Conservation (phyloP, 2,888 invertebrate species). For the Mylabris sibirica region DNA sequence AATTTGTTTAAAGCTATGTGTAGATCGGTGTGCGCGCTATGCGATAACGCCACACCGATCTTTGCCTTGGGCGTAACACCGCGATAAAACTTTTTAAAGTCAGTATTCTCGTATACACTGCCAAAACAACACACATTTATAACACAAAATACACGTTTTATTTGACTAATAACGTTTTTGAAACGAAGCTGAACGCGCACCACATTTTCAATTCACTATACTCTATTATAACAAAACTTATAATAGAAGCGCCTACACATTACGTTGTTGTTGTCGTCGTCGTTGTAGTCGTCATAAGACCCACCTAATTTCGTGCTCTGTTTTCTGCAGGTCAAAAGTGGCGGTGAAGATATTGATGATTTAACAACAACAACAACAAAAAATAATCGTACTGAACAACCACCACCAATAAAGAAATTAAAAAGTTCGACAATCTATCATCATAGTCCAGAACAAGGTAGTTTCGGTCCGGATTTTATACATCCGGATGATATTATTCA, state of each 20-base stretch:
- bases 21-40: slow-evolving; percentile 31
- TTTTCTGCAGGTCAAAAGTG: slow-evolving; percentile 26
- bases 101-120: slow-evolving; percentile 35
- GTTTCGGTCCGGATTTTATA: slow-evolving; percentile 63
- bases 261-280: no score
- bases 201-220: slow-evolving; percentile 9
- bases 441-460: slow-evolving; percentile 42
- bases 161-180: neutral
- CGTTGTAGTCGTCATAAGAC: slow-evolving; percentile 1
- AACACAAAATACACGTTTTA: neutral
- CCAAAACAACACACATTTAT: slow-evolving; percentile 14
- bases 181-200: slow-evolving; percentile 22
- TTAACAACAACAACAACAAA: slow-evolving; percentile 47
- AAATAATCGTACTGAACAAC: slow-evolving; percentile 46
- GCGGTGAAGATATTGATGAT: slow-evolving; percentile 19
- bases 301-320: slow-evolving; percentile 28
- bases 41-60: slow-evolving; percentile 47
- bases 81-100: slow-evolving; percentile 30
- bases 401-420: slow-evolving; percentile 49
- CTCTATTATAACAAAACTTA: slow-evolving; percentile 12
- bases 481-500: slow-evolving; percentile 61
- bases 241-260: slow-evolving; percentile 28
- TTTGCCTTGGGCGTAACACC: slow-evolving; percentile 47
- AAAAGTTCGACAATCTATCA: slow-evolving; percentile 28
- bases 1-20: slow-evolving; percentile 19